Conservation (phyloP, 1,140 invertebrate genomes). For the Calliopsis andreniformis region DNA sequence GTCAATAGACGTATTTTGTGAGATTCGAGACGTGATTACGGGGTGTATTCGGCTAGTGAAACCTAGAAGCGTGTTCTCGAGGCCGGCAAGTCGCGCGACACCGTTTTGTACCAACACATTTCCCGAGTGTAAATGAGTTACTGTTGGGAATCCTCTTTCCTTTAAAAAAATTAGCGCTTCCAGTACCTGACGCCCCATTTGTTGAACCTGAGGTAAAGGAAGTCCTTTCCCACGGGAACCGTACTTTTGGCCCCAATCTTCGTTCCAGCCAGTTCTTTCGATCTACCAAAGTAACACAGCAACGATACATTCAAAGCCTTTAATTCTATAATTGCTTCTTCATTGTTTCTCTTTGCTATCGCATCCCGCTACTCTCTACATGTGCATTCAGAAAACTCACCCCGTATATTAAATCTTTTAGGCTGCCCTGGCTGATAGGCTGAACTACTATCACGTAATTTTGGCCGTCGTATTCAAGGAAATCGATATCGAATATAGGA, state of each 20-base stretch:
- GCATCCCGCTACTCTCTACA: too few species aligned
- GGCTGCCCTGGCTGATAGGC: slow-evolving; percentile 92
- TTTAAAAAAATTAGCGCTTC: slow-evolving; percentile 93
- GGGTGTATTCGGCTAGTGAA: slow-evolving; percentile 86
- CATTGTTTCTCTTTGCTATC: too few species aligned
- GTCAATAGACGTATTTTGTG: slow-evolving; percentile 84
- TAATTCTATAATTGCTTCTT: too few species aligned
- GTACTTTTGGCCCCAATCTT: slow-evolving; percentile 88
- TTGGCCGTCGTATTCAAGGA: slow-evolving; percentile 81
- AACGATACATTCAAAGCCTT: too few species aligned
- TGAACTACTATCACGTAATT: slow-evolving; percentile 87
- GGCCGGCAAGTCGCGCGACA: slow-evolving; percentile 89
- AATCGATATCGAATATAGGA: slow-evolving; percentile 92
- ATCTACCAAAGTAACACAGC: slow-evolving; percentile 69
- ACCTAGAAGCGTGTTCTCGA: slow-evolving; percentile 93
- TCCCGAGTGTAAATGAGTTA: slow-evolving; percentile 93
- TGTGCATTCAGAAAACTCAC: too few species aligned
- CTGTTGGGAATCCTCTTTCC: slow-evolving; percentile 93
- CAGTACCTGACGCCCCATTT: slow-evolving; percentile 92
- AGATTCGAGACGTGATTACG: slow-evolving; percentile 82
- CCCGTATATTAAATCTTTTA: slow-evolving; percentile 95
- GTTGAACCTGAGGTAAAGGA: slow-evolving; percentile 89
- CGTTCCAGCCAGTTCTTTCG: slow-evolving; percentile 84
- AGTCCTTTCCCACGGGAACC: slow-evolving; percentile 85
- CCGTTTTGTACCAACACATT: slow-evolving; percentile 96